Base-by-base conservation (phyloP, 1,140 invertebrate species). In the Caenorhabditis inopinata region DNA sequence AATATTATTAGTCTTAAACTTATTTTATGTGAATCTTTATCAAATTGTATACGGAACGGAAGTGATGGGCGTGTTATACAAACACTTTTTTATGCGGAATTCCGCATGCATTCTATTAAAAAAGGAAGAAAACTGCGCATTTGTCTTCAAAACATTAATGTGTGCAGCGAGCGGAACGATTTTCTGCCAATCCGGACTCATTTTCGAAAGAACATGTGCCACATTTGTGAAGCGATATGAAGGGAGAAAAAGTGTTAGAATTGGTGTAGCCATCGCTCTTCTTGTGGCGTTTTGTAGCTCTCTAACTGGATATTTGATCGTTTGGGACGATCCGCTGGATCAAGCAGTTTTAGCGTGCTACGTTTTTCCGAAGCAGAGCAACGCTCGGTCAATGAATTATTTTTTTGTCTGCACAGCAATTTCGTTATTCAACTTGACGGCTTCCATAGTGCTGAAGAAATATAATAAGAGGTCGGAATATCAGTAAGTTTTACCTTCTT, bases 401-500 rank as follows among this genome's bases (percentile, higher is more conserved):
- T 68, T 68, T 21, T 68, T 38, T 18, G n/a, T 38, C 6, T 38
- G 58, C 23, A 68, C 58, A 9, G 58, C 23, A 1, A 32, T 68
- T 9, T 16, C 58, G 27, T 3, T 68, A 9, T 11, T 68, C 32
- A 68, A 68, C 38, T 68, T 68, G 58, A n/a, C 12, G n/a, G 25
- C n/a, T 1, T 38, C 58, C 2, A 38, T 68, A 16, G 5, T 18
- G n/a, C 38, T 68, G 58, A 68, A 68, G n/a, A 68, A 16, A 29
- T 68, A 68, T n/a, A 68, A 68, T 21, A 68, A 68, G n/a, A 68
- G 21, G 12, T 29, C 38, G 32, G 58, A 68, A 25, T 68, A 68
- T 68, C 58, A 68, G 58, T 68, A 16, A 68, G 29, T 68, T 62
- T 62, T 58, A 42, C 38, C 14, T 42, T 7, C 14, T 42, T 42